These are phyloP conservation scores for Carapus acus DNA, from an alignment of 2,797 vertebrate genomes.

Conservation along the genomic window DNA sequence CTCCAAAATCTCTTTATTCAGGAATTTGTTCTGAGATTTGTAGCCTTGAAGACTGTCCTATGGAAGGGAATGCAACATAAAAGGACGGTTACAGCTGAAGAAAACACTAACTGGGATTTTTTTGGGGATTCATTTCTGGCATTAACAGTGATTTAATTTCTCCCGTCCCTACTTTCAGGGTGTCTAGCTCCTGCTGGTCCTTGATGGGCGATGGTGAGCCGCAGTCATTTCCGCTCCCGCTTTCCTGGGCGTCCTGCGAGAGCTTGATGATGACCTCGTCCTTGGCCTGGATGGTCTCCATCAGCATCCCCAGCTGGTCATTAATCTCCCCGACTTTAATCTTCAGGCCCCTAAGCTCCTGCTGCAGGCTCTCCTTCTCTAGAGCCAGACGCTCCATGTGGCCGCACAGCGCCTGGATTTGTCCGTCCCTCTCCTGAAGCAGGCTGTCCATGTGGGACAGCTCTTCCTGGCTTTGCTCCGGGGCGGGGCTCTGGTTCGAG, in stretches of 20 bases:
- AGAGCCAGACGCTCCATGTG: constrained; percentile 83
- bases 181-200: constrained; percentile 83
- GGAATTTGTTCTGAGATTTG: constrained; percentile 95
- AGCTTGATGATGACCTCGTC: constrained; percentile 95
- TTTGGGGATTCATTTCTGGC: not conserved
- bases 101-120: not conserved
- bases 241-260: constrained; percentile 75
- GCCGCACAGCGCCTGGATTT: constrained; percentile 80
- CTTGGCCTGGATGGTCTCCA: constrained; percentile 98
- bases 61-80: constrained; percentile 25
- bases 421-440: constrained; percentile 79
- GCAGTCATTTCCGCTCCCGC: constrained; percentile 41
- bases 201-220: constrained; percentile 38
- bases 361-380: constrained; percentile 86
- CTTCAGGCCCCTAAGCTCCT: constrained; percentile 83
- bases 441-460: constrained; percentile 57
- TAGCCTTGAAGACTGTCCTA: constrained; percentile 96
- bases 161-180: constrained; percentile 81
- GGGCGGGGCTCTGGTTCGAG: constrained; percentile 20
- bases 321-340: constrained; percentile 86
- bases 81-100: not conserved
- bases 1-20: constrained; percentile 98
- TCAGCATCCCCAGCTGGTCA: constrained; percentile 88
- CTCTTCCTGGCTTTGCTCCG: constrained; percentile 34
- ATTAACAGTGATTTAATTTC: not conserved